Percentiles rank a stretch among this genome's conserved stretches.
These are phyloP conservation scores for Chelon auratus DNA, from an alignment of 2,797 vertebrate species.

Conservation along the genomic window DNA sequence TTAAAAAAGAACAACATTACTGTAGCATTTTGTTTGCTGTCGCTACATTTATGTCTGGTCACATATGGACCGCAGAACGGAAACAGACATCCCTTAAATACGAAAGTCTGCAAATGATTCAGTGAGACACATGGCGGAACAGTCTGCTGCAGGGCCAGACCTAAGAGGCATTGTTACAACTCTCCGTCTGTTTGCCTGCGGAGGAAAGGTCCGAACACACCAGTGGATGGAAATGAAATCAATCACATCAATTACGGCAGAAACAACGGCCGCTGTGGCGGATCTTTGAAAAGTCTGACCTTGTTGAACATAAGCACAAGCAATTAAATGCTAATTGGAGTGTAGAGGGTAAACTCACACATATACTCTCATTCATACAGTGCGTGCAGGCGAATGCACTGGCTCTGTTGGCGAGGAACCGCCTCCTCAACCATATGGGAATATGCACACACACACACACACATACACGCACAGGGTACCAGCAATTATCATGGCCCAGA, in stretches of 20 bases:
- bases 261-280: constrained; percentile 38
- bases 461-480: not conserved
- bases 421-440: constrained; percentile 56
- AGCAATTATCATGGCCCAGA: constrained; percentile 66
- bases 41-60: constrained; percentile 42
- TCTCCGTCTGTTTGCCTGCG: constrained; percentile 70
- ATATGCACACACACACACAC: constrained; percentile 24
- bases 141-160: constrained; percentile 71
- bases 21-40: constrained; percentile 7
- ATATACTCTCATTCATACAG: constrained; percentile 16
- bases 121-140: constrained; percentile 73
- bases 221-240: constrained; percentile 66
- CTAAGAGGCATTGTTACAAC: constrained; percentile 73
- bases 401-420: constrained; percentile 12
- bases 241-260: constrained; percentile 53
- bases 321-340: constrained; percentile 74
- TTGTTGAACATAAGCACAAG: constrained; percentile 71
- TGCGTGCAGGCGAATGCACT: constrained; percentile 21
- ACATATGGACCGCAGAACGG: constrained; percentile 66
- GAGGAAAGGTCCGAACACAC: constrained; percentile 60
- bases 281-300: constrained; percentile 69
- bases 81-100: constrained; percentile 69
- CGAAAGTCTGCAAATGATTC: constrained; percentile 73
- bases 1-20: not conserved
- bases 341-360: constrained; percentile 27